Conservation (phyloP, 1,140 invertebrate species). For the Drosophila triauraria region DNA sequence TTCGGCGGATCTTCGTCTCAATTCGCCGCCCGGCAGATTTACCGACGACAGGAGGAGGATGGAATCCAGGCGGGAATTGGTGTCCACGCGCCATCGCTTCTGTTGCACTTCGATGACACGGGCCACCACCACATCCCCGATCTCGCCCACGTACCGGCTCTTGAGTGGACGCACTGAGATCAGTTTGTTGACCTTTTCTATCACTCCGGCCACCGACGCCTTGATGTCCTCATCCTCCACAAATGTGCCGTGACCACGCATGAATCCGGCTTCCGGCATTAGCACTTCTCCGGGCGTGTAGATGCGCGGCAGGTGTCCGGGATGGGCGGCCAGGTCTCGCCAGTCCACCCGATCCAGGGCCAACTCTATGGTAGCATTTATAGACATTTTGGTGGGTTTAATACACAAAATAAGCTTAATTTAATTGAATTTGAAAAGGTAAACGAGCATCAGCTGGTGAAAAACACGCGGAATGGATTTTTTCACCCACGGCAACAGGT, state of each 20-base stretch:
- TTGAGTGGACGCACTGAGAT: constrained; percentile 96
- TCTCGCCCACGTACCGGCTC: constrained; percentile 95
- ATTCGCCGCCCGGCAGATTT: constrained; percentile 95
- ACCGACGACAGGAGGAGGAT: constrained; percentile 96
- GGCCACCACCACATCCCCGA: constrained; percentile 98
- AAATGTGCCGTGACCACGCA: constrained; percentile 99
- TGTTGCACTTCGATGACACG: constrained; percentile 91
- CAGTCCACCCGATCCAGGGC: constrained; percentile 87
- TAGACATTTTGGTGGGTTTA: constrained; percentile 42
- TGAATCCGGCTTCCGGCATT: constrained; percentile 92
- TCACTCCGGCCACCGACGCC: constrained; percentile 96
- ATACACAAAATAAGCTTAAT: neutral
- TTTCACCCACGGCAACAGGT: neutral
- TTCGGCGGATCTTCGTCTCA: constrained; percentile 96
- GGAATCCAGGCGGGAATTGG: constrained; percentile 95
- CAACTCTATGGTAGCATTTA: constrained; percentile 85
- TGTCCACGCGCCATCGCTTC: constrained; percentile 90
- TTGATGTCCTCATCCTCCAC: constrained; percentile 92
- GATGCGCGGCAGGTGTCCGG: constrained; percentile 88
- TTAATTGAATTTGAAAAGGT: neutral
- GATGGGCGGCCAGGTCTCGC: constrained; percentile 86
- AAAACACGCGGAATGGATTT: constrained; percentile 32
- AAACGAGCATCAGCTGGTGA: constrained; percentile 24
- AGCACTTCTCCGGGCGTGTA: constrained; percentile 95
- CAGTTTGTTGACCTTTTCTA: constrained; percentile 97